A percentile compares a stretch with the other conserved stretches of the same genome.
These are phyloP conservation scores for Toxotes lorentzi DNA, from an alignment of 2,797 vertebrate species.

Conservation along the genomic window DNA sequence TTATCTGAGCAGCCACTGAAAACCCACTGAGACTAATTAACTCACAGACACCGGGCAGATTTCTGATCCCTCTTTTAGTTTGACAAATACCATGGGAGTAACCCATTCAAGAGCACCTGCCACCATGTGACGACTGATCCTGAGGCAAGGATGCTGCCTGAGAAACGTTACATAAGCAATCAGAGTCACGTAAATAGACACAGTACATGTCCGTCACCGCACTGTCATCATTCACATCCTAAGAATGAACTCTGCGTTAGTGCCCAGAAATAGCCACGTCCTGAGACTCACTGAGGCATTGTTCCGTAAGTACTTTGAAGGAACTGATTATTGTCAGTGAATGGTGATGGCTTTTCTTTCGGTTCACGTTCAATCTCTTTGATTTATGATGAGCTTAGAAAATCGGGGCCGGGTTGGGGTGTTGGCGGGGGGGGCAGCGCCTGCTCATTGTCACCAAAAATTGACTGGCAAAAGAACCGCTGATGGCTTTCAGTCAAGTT, in stretches of 20 bases:
- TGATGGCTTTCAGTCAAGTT: constrained; percentile 56
- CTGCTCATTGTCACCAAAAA: constrained; percentile 21
- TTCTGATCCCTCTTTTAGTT: constrained; percentile 52
- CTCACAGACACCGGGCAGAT: constrained; percentile 36
- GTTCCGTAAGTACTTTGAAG: constrained; percentile 9
- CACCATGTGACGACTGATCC: neutral
- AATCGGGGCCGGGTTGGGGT: neutral
- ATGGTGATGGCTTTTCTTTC: constrained; percentile 27
- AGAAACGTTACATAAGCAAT: neutral
- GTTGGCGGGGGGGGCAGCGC: neutral
- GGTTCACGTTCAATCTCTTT: constrained; percentile 41
- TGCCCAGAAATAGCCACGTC: constrained; percentile 4
- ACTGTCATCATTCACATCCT: neutral
- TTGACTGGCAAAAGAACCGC: constrained; percentile 22
- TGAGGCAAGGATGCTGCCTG: neutral
- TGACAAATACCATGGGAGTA: constrained; percentile 47
- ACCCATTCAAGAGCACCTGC: constrained; percentile 24
- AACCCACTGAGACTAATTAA: constrained; percentile 67
- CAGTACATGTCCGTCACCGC: neutral
- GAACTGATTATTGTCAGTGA: constrained; percentile 32
- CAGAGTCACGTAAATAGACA: neutral
- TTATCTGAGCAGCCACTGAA: constrained; percentile 38
- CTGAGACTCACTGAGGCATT: constrained; percentile 8
- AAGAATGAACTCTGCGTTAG: neutral
- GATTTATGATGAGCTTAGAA: constrained; percentile 43